Base-by-base conservation (phyloP, 2,888 invertebrate species). In the Bhutanitis thaidina region DNA sequence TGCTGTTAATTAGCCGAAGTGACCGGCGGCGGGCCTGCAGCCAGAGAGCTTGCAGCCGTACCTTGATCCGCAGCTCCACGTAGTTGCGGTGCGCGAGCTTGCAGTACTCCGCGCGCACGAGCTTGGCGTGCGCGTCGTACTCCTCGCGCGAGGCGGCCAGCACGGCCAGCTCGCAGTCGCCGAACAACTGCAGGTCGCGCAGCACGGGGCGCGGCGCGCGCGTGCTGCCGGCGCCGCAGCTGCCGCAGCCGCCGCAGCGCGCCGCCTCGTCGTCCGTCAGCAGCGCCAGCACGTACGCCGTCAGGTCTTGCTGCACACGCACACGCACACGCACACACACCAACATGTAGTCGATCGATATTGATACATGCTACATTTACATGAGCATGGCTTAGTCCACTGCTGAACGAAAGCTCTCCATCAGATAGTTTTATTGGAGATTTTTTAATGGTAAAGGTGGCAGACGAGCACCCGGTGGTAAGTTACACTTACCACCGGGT, bases 161-260 rank as follows among this genome's bases (percentile, higher is more conserved):
- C 51, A 86, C 81, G 0, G 83, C 82, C 47, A 88, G 74, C 71
- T 89, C 88, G 58, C 80, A 80, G 67, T 89, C 88, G 0, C 79
- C 85, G 63, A 84, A 88, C 47, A 88, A 71, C 59, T 75, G 82
- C 55, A 84, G 65, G 64, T 84, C 84, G 0, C 85, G 67, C 29
- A 72, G 57, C 7, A 8, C 27, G 7, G 15, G 15, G 52, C 40
- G 12, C 61, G 1, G 73, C 29, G 70, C 12, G 73, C 20, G 71
- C 12, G 74, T 73, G 0, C 71, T 63, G 9, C 59, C 58, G 3
- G 58, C 51, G 15, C 67, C 71, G 54, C 74, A n/a, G n/a, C n/a
- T n/a, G n/a, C n/a, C n/a, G n/a, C n/a, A 74, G 15, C 59, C 62
- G 12, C 71, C 69, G 34, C 77, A 76, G 69, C 71, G 77, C 25